Evolutionary conservation across 1,140 invertebrate genomes (phyloP).

Genomic region (Drosophila ogumai): DNA sequence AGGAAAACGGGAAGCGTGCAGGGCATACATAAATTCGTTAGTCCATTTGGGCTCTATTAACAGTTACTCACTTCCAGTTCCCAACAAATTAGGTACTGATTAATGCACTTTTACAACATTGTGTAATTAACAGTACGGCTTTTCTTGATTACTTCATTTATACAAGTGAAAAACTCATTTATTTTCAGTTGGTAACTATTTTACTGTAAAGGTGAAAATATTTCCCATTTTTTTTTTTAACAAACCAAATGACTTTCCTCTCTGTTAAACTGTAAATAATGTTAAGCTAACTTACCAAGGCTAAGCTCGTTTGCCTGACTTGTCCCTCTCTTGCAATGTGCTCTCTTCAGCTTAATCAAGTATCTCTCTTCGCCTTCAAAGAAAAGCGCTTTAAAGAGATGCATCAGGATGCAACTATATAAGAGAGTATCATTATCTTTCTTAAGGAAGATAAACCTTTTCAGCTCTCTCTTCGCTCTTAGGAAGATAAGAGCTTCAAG

Average conservation of each 20-base stretch:
- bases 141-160: background rate
- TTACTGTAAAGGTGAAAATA: no score
- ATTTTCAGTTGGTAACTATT: background rate
- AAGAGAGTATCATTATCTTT: background rate
- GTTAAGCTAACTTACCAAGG: no score
- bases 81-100: background rate
- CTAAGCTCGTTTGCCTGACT: no score
- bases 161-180: background rate
- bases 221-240: no score
- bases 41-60: conserved; percentile 2
- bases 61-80: background rate
- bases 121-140: background rate
- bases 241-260: no score
- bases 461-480: background rate
- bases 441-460: no score
- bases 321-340: no score
- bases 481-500: background rate
- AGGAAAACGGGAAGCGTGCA: background rate
- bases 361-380: background rate
- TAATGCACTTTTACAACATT: background rate
- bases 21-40: conserved; percentile 13
- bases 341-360: background rate
- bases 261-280: no score
- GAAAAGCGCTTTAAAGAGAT: background rate
- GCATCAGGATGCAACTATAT: background rate